phyloP scores from a whole-genome alignment of 2,113 vertebrate genomes.

The Grus americana region DNA sequence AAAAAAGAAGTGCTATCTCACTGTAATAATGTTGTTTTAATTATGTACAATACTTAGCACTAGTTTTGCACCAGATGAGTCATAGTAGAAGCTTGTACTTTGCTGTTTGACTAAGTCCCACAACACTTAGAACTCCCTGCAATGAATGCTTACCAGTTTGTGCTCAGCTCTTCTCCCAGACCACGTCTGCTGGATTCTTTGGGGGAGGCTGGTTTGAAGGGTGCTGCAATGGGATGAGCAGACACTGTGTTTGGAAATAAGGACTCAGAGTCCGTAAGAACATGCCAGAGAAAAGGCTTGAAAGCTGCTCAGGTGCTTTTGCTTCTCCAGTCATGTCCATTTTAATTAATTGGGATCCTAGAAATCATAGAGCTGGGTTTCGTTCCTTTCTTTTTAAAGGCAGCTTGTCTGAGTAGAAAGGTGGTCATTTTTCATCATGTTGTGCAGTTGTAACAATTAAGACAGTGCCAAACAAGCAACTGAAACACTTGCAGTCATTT shows the following conservation, averaged over 20 bases:
- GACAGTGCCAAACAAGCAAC: neutral
- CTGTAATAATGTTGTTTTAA: constrained; percentile 66
- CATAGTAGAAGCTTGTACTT: constrained; percentile 54
- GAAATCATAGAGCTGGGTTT: neutral
- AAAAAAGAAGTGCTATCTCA: constrained; percentile 58
- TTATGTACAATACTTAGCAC: constrained; percentile 64
- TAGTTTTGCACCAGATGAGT: constrained; percentile 62
- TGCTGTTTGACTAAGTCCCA: constrained; percentile 45
- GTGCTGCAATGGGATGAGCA: neutral
- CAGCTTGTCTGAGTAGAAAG: neutral
- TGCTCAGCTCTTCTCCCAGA: neutral
- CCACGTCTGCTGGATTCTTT: neutral
- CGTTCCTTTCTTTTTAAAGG: neutral
- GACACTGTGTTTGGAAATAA: neutral
- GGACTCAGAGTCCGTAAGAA: neutral
- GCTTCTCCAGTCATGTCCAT: neutral
- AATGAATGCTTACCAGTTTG: neutral
- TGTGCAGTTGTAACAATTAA: neutral
- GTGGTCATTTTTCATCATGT: neutral
- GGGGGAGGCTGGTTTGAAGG: neutral
- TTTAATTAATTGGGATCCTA: neutral
- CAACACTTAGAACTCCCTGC: neutral
- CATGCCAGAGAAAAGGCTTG: neutral
- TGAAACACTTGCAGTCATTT: neutral
- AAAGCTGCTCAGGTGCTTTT: neutral